phyloP scores from a whole-genome alignment of 2,797 vertebrate genomes.

The Enoplosus armatus region DNA sequence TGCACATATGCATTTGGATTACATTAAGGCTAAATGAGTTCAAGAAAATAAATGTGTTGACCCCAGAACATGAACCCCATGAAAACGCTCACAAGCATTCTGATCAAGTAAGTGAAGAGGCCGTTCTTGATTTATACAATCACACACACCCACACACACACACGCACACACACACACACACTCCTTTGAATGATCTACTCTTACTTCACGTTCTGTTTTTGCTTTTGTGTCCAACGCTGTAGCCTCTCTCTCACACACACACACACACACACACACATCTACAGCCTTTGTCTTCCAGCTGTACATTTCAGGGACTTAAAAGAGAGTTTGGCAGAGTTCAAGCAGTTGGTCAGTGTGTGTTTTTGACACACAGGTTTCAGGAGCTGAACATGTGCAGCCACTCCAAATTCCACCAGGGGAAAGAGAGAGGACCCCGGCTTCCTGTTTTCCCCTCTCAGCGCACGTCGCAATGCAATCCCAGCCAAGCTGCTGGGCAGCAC shows the following conservation, averaged over 20 bases:
- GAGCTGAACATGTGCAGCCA: conserved; percentile 61
- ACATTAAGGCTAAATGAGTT: neutral
- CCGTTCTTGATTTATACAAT: neutral
- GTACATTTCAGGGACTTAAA: conserved; percentile 69
- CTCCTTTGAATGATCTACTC: neutral
- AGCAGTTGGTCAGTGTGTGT: conserved; percentile 59
- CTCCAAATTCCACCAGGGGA: conserved; percentile 56
- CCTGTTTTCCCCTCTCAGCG: conserved; percentile 59
- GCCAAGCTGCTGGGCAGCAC: conserved; percentile 40
- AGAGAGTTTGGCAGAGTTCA: conserved; percentile 43
- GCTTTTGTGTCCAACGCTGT: neutral
- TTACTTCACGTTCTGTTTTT: neutral
- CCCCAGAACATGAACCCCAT: neutral
- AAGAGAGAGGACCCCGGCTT: conserved; percentile 51
- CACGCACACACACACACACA: neutral
- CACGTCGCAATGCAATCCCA: conserved; percentile 62
- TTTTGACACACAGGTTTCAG: conserved; percentile 52
- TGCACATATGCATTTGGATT: neutral
- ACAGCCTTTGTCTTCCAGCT: conserved; percentile 66
- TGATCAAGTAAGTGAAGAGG: neutral
- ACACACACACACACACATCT: conserved; percentile 22
- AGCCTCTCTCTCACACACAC: conserved; percentile 14
- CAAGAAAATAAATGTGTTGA: neutral
- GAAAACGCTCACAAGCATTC: neutral
- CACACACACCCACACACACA: neutral